Conservation (phyloP, 2,113 vertebrate species). For the Hassar affinis region DNA sequence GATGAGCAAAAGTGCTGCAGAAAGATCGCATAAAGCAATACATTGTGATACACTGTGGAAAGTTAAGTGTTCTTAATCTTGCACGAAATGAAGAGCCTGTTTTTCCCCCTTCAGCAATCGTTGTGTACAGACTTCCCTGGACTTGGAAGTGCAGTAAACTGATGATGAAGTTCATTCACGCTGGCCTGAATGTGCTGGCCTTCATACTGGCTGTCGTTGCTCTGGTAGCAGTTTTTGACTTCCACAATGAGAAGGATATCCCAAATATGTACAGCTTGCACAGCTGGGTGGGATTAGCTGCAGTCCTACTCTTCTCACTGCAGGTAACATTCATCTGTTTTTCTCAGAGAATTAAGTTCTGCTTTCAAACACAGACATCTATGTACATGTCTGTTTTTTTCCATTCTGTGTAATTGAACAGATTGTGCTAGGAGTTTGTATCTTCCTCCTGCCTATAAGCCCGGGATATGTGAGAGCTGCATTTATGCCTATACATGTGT, state of each 20-base stretch:
- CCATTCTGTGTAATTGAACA: slow-evolving; percentile 64
- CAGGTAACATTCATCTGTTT: slow-evolving; percentile 77
- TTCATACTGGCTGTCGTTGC: slow-evolving; percentile 79
- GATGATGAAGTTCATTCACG: slow-evolving; percentile 91
- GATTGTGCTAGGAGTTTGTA: slow-evolving; percentile 81
- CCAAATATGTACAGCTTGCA: slow-evolving; percentile 98
- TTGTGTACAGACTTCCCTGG: slow-evolving; percentile 90
- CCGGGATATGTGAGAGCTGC: slow-evolving; percentile 74
- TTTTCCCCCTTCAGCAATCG: slow-evolving; percentile 67
- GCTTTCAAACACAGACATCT: neutral
- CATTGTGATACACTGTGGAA: neutral
- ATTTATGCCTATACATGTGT: slow-evolving; percentile 86
- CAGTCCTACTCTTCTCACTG: slow-evolving; percentile 76
- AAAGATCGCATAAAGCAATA: neutral
- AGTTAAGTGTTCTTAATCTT: neutral
- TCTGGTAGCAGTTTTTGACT: slow-evolving; percentile 88
- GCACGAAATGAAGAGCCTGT: neutral
- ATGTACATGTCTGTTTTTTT: neutral
- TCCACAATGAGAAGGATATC: slow-evolving; percentile 78
- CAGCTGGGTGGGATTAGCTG: slow-evolving; percentile 91
- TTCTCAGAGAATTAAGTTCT: neutral
- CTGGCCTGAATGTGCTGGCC: slow-evolving; percentile 81
- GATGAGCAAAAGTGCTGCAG: neutral
- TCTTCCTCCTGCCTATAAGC: slow-evolving; percentile 85
- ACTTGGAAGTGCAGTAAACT: slow-evolving; percentile 92